Evolutionary conservation across 2,888 invertebrate genomes (phyloP), one percentile per base, ranked within the genome.

Genomic region (Cryptophagus acutangulus): DNA sequence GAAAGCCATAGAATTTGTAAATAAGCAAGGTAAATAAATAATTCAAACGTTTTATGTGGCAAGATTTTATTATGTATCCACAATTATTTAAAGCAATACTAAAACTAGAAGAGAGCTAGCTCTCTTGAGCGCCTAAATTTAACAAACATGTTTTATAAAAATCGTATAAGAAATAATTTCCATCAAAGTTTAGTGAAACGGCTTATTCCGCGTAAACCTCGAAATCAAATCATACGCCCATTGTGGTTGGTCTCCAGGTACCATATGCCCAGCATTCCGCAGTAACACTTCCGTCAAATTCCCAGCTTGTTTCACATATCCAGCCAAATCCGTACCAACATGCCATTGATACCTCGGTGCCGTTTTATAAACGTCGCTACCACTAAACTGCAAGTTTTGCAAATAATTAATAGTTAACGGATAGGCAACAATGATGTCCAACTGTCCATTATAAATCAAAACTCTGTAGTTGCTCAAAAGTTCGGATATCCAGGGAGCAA

Each of bases 401-500:
- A 94, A 69, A 65, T 87, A 91, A 61, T 84, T 85, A 13, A 84
- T 76, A 0, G 92, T 92, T 35, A 89, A 63, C 0, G 91, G 89
- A 67, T 90, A 89, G 0, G 91, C 89, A 0, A 92, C 87, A 48
- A 93, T 90, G 9, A 94, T 84, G 65, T 95, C 94, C 48, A 94
- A 65, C 62, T 94, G 93, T 0, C 94, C 94, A 62, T 83, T 92
- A 65, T 93, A 94, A 44, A 92, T 76, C 30, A 93, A 75, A 10
- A 90, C 79, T 63, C 76, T 73, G 57, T 84, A 86, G 52, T 79
- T 68, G 24, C 79, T 72, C 1, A 87, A 62, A 0, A 90, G 68
- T 52, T 82, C 81, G 0, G 78, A 73, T 39, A 89, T 71, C 77
- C 82, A 81, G 0, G 78, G 77, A 3, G 86, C 84, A 4, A 89